phyloP scores from a whole-genome alignment of 2,797 vertebrate species.

The Spinus pinus region DNA sequence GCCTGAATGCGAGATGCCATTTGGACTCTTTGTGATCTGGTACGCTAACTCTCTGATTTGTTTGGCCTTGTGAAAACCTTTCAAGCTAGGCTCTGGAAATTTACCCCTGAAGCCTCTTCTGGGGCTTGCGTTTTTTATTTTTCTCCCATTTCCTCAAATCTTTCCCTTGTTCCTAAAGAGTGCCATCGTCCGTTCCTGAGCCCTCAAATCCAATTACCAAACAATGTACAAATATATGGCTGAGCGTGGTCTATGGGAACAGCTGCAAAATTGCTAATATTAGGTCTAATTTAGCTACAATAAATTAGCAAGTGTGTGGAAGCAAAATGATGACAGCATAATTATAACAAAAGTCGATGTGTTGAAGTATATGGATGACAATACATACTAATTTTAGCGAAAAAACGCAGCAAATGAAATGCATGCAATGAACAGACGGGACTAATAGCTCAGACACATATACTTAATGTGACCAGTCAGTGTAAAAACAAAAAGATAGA shows the following conservation, averaged over 20 bases:
- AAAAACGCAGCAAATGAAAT: slow-evolving; percentile 73
- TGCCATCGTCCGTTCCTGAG: slow-evolving; percentile 34
- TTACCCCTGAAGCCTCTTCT: slow-evolving; percentile 19
- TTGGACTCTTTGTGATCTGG: not conserved
- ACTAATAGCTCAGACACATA: slow-evolving; percentile 81
- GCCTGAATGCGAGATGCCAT: not conserved
- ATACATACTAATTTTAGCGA: slow-evolving; percentile 82
- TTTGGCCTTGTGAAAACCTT: not conserved
- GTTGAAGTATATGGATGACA: slow-evolving; percentile 81
- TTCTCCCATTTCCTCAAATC: slow-evolving; percentile 43
- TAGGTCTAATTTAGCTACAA: slow-evolving; percentile 83
- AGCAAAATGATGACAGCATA: slow-evolving; percentile 81
- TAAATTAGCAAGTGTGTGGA: slow-evolving; percentile 83
- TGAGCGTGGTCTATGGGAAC: slow-evolving; percentile 75
- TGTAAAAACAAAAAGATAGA: slow-evolving; percentile 84
- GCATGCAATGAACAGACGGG: slow-evolving; percentile 74
- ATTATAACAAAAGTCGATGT: slow-evolving; percentile 83
- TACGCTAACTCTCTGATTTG: not conserved
- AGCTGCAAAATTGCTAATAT: slow-evolving; percentile 87
- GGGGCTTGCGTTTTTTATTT: slow-evolving; percentile 4
- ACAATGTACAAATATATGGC: slow-evolving; percentile 74
- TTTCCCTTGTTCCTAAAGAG: slow-evolving; percentile 48
- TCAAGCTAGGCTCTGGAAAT: slow-evolving; percentile 10
- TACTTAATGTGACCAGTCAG: slow-evolving; percentile 81
- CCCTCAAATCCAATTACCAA: slow-evolving; percentile 78